A percentile compares a stretch with the other conserved stretches of the same genome.
These are phyloP conservation scores for Corythoichthys intestinalis DNA, from an alignment of 2,113 vertebrate genomes.

Conservation along the genomic window DNA sequence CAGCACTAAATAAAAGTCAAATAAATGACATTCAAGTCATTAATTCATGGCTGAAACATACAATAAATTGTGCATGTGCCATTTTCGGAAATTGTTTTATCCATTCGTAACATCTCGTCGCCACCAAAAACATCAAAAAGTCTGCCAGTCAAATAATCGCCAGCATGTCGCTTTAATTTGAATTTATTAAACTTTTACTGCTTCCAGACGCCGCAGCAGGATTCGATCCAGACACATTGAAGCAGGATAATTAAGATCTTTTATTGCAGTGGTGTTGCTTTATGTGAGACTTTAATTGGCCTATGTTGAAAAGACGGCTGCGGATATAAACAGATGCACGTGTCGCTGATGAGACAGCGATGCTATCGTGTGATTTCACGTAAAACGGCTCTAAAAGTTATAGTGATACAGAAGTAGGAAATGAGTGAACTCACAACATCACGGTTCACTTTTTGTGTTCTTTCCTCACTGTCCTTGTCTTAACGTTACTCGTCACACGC, in stretches of 20 bases:
- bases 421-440: too few species aligned
- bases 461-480: constrained; percentile 22
- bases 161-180: neutral
- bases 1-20: too few species aligned
- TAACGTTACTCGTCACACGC: constrained; percentile 21
- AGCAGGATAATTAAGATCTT: constrained; percentile 27
- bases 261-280: constrained; percentile 30
- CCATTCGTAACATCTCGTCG: too few species aligned
- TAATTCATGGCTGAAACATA: too few species aligned
- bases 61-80: too few species aligned
- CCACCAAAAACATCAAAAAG: constrained; percentile 64
- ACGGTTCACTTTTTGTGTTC: too few species aligned
- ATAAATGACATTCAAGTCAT: too few species aligned
- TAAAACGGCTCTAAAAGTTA: too few species aligned
- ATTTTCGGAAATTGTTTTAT: too few species aligned
- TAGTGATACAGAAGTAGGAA: too few species aligned
- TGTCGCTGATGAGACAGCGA: neutral
- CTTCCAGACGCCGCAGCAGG: constrained; percentile 12
- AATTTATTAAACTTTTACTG: neutral
- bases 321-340: neutral
- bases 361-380: too few species aligned
- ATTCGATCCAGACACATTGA: constrained; percentile 43
- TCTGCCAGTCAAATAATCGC: constrained; percentile 60
- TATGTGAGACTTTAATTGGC: constrained; percentile 34
- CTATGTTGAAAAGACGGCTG: constrained; percentile 25